Base-by-base conservation (phyloP, 1,140 invertebrate genomes). In the Drosophila tsacasi region DNA sequence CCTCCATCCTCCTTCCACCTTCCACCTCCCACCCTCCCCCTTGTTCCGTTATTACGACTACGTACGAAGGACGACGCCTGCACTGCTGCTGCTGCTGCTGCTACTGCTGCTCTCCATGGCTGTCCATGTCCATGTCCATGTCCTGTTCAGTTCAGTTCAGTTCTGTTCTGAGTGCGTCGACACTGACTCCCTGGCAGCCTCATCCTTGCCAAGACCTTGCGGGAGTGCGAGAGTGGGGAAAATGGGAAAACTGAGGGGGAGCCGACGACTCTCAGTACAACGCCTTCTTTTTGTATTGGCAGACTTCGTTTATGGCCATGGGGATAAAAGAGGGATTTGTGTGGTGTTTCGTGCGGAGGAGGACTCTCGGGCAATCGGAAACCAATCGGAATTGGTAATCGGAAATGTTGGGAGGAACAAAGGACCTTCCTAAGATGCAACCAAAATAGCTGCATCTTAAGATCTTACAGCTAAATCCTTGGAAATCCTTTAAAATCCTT, bases 161-260 rank as follows among this genome's bases (percentile, higher is more conserved):
- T 40, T 60, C 66, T 42, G 61, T 75, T 61, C 67, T 67, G 81
- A 89, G 84, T 90, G 85, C 84, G 84, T 89, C 84, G 84, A 89
- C 84, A 87, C 84, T 87, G 81, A 80, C 67, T 76, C 42, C 57
- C 73, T 49, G 35, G 35, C 15, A 39, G 21, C 54, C 54, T 39
- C 54, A 46, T 63, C 63, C 57, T 42, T 23, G 32, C 46, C n/a
- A 79, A 52, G 55, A 57, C 76, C 74, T 61, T 76, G 54, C 63
- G 54, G 62, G 5, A 35, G 10, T 35, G 10, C 32, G 35, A 37
- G 12, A 37, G 12, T 37, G 35, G 35, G 35, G 35, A 37, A 37
- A 37, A 37, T 37, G 35, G 35, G 10, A n/a, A n/a, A n/a, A n/a
- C n/a, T n/a, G 2, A 15, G 32, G 2, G 21, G 15, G 21, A 12